Percentiles rank a stretch among this genome's conserved stretches.
Evolutionary conservation across 2,113 vertebrate genomes (phyloP).

Genomic region (Acrocephalus arundinaceus): DNA sequence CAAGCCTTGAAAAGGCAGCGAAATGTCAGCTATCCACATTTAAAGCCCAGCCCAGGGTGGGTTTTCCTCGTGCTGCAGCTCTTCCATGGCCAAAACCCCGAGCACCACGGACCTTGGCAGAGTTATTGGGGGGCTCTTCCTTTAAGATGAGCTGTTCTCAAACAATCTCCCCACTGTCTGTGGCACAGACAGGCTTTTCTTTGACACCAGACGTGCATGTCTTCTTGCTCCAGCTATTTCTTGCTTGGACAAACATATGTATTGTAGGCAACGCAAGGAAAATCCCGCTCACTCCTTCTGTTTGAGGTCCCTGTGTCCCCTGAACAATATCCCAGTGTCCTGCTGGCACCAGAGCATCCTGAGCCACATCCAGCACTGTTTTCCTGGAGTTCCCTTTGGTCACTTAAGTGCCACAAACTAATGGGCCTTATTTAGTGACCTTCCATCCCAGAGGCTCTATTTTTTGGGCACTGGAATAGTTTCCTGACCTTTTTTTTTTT

Average conservation of each 20-base stretch:
- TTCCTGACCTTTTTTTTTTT: slow-evolving; percentile 27
- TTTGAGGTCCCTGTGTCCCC: slow-evolving; percentile 69
- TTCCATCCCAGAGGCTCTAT: slow-evolving; percentile 46
- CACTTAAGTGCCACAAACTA: slow-evolving; percentile 56
- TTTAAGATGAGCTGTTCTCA: slow-evolving; percentile 67
- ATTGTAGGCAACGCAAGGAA: slow-evolving; percentile 79
- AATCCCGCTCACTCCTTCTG: slow-evolving; percentile 74
- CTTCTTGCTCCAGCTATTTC: slow-evolving; percentile 77
- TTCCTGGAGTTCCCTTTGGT: slow-evolving; percentile 66
- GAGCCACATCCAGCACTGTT: slow-evolving; percentile 50
- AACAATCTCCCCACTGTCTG: slow-evolving; percentile 74
- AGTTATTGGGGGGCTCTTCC: slow-evolving; percentile 43
- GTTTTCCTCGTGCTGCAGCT: slow-evolving; percentile 34
- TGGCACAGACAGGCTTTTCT: slow-evolving; percentile 77
- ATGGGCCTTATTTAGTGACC: slow-evolving; percentile 37
- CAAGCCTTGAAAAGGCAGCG: background rate
- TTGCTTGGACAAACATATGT: slow-evolving; percentile 82
- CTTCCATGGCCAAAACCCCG: background rate
- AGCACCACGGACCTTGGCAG: slow-evolving; percentile 58
- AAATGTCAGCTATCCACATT: slow-evolving; percentile 10
- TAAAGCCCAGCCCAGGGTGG: background rate
- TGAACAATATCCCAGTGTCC: slow-evolving; percentile 75
- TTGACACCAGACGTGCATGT: slow-evolving; percentile 73
- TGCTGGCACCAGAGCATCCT: slow-evolving; percentile 31
- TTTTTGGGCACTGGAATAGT: slow-evolving; percentile 5